Percentiles rank a stretch among this genome's conserved stretches.
Conservation (phyloP, 2,113 vertebrate genomes). For the Gnathonemus echidnorhynchus region DNA sequence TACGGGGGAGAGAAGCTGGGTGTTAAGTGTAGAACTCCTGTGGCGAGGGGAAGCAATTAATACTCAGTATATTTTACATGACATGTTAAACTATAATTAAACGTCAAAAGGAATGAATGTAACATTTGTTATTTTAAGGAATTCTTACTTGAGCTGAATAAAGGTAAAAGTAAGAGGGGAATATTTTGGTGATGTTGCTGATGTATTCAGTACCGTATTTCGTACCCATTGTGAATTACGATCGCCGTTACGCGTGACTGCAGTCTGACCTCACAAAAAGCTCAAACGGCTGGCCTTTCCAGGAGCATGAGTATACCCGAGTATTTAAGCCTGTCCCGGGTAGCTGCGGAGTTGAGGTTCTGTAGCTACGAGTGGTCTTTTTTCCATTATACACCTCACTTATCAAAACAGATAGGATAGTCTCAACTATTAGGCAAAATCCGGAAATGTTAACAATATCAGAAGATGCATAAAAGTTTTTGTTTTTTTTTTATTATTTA, state of each 20-base stretch:
- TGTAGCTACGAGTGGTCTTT: not conserved
- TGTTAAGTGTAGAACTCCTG: not conserved
- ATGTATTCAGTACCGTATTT: not conserved
- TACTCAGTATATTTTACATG: not conserved
- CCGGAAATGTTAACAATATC: not conserved
- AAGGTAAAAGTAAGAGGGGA: not conserved
- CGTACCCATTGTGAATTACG: not conserved
- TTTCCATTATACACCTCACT: not conserved
- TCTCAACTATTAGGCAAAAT: constrained; percentile 2
- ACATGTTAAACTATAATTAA: not conserved
- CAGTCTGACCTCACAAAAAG: not conserved
- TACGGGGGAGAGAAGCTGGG: not conserved
- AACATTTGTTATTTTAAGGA: not conserved
- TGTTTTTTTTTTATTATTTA: not conserved
- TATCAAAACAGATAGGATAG: not conserved
- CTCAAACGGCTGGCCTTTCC: not conserved
- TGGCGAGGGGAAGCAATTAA: not conserved
- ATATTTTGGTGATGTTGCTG: not conserved
- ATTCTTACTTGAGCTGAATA: not conserved
- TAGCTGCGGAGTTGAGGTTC: not conserved
- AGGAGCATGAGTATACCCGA: not conserved
- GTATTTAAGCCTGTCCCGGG: not conserved
- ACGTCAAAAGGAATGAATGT: not conserved
- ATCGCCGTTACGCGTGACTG: not conserved
- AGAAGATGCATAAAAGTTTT: not conserved